Evolutionary conservation across 1,140 invertebrate species (phyloP).

Genomic region (Linepithema humile): DNA sequence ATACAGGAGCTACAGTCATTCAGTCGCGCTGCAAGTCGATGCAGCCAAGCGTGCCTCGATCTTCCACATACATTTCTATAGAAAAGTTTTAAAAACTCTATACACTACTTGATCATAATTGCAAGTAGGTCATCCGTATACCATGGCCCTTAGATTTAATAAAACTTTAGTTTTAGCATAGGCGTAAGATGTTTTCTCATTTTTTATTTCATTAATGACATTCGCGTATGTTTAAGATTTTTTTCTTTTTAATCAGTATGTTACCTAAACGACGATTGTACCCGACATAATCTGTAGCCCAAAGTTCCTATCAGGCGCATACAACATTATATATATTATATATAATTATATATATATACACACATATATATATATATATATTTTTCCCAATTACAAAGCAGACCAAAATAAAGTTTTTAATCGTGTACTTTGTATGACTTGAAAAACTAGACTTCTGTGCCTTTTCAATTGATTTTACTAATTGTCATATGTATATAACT

Average conservation of each 20-base stretch:
- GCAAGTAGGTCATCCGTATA: too few species aligned
- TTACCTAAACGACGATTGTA: slow-evolving; percentile 70
- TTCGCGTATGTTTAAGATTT: slow-evolving; percentile 51
- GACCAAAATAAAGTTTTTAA: slow-evolving; percentile 83
- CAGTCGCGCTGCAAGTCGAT: too few species aligned
- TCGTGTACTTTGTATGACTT: too few species aligned
- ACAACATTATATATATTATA: slow-evolving; percentile 73
- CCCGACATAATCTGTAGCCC: slow-evolving; percentile 79
- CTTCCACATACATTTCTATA: too few species aligned
- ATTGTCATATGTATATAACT: too few species aligned
- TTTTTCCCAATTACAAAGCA: slow-evolving; percentile 82
- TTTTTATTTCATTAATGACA: slow-evolving; percentile 62
- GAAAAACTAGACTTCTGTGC: too few species aligned
- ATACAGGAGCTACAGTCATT: too few species aligned
- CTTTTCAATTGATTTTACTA: too few species aligned
- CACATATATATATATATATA: slow-evolving; percentile 64
- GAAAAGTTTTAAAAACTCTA: too few species aligned
- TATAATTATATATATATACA: neutral
- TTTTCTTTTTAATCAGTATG: slow-evolving; percentile 60
- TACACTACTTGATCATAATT: too few species aligned
- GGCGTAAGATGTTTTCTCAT: slow-evolving; percentile 54
- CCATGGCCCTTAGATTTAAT: slow-evolving; percentile 76
- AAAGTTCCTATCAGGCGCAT: slow-evolving; percentile 83
- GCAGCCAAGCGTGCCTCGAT: too few species aligned
- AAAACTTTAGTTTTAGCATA: slow-evolving; percentile 75